Evolutionary conservation across 1,140 invertebrate species (phyloP), one percentile per base, ranked within the genome.

Genomic region (Dryas iulia): DNA sequence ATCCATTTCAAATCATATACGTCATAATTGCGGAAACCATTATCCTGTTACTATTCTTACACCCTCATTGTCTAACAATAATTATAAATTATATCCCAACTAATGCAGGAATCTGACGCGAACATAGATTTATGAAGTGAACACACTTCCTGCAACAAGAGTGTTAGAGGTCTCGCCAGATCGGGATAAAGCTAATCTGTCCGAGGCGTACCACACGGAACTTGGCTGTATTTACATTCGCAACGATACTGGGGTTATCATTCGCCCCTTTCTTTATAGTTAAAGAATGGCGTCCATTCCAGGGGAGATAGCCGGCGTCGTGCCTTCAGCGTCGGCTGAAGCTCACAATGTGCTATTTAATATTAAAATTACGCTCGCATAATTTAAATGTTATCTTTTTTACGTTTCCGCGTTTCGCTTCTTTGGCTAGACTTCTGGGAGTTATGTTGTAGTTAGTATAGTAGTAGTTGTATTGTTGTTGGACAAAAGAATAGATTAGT

Each of bases 321-420:
- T 39, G 35, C 39, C 18, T n/a, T 47, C 14, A 21, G 39, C 33
- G n/a, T 18, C 33, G 1, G 21, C 18, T 18, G 23, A 54, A 8
- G 54, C 23, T 23, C 28, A 56, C 14, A 52, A 25, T n/a, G n/a
- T 26, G 62, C 58, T 66, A 59, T 72, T 72, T 72, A 63, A 72
- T 67, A 67, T 67, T 72, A 67, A 72, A 72, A 72, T 67, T 54
- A 33, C 65, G 18, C 59, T 24, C 31, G 60, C 70, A 64, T 72
- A 67, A 72, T 66, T 31, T 67, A 57, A 8, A 33, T 35, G 35
- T 72, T 72, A 72, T 72, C 70, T n/a, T 30, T 58, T 59, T 26
- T 26, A 18, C 21, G 33, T 64, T 69, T 64, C 67, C 67, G 59
- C 52, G 53, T 47, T 62, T 25, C 8, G 54, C 59, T 62, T 18